Percentiles rank a stretch among this genome's conserved stretches.
Evolutionary conservation across 2,888 invertebrate species (phyloP).

Genomic region (Brachyopa scutellaris): DNA sequence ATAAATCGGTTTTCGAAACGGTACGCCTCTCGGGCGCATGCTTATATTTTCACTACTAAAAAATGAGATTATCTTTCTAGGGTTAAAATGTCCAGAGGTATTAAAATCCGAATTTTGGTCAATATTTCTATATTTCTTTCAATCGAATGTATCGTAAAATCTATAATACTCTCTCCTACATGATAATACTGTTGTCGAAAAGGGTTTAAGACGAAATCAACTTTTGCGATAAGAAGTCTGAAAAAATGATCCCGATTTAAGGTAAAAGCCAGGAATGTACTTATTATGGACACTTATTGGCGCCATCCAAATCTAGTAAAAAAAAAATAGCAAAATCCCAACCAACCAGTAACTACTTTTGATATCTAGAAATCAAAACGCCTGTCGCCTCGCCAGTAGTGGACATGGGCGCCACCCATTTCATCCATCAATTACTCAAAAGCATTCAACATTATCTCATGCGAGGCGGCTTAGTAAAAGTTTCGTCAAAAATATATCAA

Average conservation of each 20-base stretch:
- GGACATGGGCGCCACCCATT: slow-evolving; percentile 26
- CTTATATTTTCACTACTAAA: too few species aligned
- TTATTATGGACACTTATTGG: background rate
- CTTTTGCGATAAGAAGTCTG: background rate
- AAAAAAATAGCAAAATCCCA: slow-evolving; percentile 3
- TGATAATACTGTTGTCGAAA: too few species aligned
- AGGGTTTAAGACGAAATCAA: background rate
- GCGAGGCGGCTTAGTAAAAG: slow-evolving; percentile 25
- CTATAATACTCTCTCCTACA: too few species aligned
- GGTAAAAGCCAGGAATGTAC: background rate
- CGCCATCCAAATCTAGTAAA: too few species aligned
- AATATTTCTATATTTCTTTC: too few species aligned
- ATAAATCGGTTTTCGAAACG: too few species aligned
- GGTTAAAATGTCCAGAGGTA: too few species aligned
- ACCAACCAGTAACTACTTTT: background rate
- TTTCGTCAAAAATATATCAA: slow-evolving; percentile 23
- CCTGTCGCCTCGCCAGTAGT: background rate
- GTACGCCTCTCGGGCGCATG: too few species aligned
- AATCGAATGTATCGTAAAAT: too few species aligned
- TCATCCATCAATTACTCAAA: slow-evolving; percentile 34
- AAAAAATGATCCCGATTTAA: background rate
- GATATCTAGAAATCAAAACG: background rate
- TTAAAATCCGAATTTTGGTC: too few species aligned
- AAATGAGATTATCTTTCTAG: too few species aligned
- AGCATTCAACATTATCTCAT: slow-evolving; percentile 19